These are phyloP conservation scores for Laterallus jamaicensis DNA, from an alignment of 2,113 vertebrate species.

Conservation along the genomic window DNA sequence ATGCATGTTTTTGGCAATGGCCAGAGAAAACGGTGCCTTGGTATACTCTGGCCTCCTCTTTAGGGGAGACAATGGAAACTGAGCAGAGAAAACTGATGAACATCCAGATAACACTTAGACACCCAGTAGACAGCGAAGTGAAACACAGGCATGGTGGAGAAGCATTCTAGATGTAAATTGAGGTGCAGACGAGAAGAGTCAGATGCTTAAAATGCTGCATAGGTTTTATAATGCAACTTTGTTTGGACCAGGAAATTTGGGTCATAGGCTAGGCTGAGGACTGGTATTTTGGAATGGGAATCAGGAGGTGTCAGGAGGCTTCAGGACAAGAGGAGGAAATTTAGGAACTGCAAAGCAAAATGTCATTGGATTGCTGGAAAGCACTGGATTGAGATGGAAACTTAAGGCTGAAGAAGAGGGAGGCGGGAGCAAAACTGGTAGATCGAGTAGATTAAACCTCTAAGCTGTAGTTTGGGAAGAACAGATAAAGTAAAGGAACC, in stretches of 20 bases:
- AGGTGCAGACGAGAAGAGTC: not conserved
- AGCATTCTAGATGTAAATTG: not conserved
- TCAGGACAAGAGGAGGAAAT: not conserved
- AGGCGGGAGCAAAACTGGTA: not conserved
- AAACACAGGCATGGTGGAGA: not conserved
- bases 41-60: not conserved
- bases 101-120: not conserved
- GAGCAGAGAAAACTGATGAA: not conserved
- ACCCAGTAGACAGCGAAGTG: not conserved
- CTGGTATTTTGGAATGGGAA: not conserved
- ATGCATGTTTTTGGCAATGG: not conserved
- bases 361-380: not conserved
- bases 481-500: not conserved
- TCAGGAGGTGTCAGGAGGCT: not conserved
- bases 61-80: not conserved
- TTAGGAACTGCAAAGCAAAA: not conserved
- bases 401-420: not conserved
- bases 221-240: not conserved
- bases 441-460: not conserved
- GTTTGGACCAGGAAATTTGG: not conserved
- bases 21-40: not conserved
- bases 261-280: not conserved
- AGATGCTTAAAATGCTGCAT: not conserved
- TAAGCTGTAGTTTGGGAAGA: not conserved
- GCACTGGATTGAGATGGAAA: not conserved